phyloP scores from a whole-genome alignment of 2,888 invertebrate species.

The Galeruca laticollis region DNA sequence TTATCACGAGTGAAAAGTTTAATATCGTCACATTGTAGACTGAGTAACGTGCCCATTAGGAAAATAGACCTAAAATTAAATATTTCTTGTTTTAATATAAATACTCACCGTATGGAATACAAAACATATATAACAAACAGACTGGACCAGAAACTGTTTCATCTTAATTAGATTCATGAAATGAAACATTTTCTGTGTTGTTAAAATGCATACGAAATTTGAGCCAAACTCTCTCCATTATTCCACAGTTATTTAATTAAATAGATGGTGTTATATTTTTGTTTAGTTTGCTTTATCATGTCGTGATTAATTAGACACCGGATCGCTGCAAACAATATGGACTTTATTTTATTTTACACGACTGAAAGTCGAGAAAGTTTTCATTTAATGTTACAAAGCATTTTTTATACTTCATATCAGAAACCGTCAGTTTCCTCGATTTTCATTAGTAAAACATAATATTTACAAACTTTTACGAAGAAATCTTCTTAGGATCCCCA shows the following conservation, averaged over 20 bases:
- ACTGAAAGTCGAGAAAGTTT: too few species aligned
- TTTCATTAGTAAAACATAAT: too few species aligned
- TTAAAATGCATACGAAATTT: neutral
- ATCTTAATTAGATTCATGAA: neutral
- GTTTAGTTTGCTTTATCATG: neutral
- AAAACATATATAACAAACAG: neutral
- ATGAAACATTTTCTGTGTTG: neutral
- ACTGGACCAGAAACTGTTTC: neutral
- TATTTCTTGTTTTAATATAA: neutral
- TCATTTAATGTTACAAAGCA: too few species aligned
- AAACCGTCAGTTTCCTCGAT: too few species aligned
- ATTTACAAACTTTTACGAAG: too few species aligned
- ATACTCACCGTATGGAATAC: neutral
- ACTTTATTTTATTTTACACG: too few species aligned
- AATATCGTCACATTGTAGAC: neutral
- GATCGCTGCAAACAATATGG: too few species aligned
- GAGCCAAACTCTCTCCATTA: neutral
- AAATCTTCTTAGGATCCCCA: too few species aligned
- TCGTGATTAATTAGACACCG: too few species aligned
- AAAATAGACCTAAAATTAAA: constrained; percentile 1
- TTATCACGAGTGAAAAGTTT: neutral
- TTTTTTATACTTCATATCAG: too few species aligned
- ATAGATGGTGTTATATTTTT: neutral
- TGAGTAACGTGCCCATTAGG: neutral
- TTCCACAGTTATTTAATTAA: neutral